phyloP scores from a whole-genome alignment of 2,888 invertebrate genomes.

The Thumatha senex region DNA sequence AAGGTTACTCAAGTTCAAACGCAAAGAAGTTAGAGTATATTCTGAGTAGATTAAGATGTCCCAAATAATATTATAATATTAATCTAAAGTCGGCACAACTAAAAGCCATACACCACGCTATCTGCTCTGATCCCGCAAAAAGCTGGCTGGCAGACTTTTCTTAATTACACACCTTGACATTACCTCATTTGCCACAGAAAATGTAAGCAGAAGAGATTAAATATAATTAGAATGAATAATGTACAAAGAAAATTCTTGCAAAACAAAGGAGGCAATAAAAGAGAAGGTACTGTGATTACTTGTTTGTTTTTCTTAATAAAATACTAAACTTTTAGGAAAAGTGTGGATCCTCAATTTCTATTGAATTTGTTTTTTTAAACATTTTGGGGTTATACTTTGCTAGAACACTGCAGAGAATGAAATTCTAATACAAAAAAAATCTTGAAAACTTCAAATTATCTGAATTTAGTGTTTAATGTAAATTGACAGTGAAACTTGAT shows the following conservation, averaged over 20 bases:
- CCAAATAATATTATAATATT: conserved; percentile 21
- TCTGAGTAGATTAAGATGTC: conserved; percentile 29
- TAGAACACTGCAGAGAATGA: no score
- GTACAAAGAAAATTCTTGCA: conserved; percentile 25
- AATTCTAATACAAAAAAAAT: no score
- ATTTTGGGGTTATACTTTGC: no score
- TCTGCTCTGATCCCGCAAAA: conserved; percentile 16
- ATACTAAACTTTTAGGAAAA: no score
- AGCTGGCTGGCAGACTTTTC: conserved; percentile 18
- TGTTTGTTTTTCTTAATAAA: no score
- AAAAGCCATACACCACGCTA: conserved; percentile 29
- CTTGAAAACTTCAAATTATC: no score
- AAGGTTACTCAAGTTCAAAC: conserved; percentile 37
- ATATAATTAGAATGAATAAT: conserved; percentile 26
- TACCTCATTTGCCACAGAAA: conserved; percentile 26
- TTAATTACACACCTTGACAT: conserved; percentile 25
- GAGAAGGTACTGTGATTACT: no score
- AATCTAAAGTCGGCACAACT: conserved; percentile 27
- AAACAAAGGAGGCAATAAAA: conserved; percentile 17
- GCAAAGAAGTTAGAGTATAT: conserved; percentile 17
- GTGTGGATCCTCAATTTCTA: no score
- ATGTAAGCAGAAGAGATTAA: conserved; percentile 19
- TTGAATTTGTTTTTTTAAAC: no score
- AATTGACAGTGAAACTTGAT: no score
- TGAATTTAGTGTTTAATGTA: no score